Conservation (phyloP, 2,888 invertebrate genomes). For the Ophion ventricosus region DNA sequence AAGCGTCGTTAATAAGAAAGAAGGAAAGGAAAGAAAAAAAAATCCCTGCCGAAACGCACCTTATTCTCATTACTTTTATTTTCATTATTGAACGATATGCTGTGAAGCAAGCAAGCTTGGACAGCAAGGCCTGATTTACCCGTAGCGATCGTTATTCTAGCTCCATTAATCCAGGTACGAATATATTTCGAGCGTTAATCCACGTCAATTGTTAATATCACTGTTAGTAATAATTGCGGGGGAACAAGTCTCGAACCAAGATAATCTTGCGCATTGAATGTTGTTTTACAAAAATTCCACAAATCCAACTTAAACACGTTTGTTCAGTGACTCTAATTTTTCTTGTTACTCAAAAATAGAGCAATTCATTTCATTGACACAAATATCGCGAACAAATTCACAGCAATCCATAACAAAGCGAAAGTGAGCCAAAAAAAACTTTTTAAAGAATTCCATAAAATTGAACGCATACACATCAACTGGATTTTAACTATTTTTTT, state of each 20-base stretch:
- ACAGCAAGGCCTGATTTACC: conserved; percentile 9
- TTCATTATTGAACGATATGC: conserved; percentile 22
- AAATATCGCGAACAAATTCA: background rate
- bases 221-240: conserved; percentile 5
- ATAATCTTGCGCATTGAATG: background rate
- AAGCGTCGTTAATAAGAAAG: conserved; percentile 50
- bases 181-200: conserved; percentile 25
- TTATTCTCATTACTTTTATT: conserved; percentile 2
- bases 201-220: background rate
- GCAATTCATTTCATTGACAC: background rate
- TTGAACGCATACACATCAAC: background rate
- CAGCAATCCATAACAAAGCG: background rate
- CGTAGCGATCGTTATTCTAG: conserved; percentile 29
- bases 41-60: background rate
- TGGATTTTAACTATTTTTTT: background rate
- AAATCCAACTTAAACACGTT: background rate
- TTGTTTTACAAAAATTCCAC: background rate
- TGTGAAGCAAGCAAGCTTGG: conserved; percentile 38
- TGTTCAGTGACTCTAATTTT: too few relatives aligned
- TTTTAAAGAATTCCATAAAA: background rate
- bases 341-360: background rate
- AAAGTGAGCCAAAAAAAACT: background rate
- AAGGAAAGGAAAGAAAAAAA: background rate
- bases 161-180: background rate
- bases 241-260: conserved; percentile 2